phyloP scores from a whole-genome alignment of 1,140 invertebrate species.

The Cotesia chilonis region DNA sequence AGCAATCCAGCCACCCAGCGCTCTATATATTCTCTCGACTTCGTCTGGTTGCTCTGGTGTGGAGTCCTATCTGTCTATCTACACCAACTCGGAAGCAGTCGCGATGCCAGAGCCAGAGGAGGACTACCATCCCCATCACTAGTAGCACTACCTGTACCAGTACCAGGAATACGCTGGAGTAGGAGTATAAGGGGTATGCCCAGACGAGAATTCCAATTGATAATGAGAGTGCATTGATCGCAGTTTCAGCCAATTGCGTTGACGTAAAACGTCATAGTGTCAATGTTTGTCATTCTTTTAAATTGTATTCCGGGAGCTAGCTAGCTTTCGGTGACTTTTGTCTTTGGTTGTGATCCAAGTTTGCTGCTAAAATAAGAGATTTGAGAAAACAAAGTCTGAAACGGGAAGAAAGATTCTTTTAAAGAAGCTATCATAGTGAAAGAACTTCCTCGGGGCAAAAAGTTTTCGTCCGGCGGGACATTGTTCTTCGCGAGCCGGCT shows the following conservation, averaged over 20 bases:
- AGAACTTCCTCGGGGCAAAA: slow-evolving; percentile 27
- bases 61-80: too few relatives aligned
- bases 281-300: too few relatives aligned
- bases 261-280: slow-evolving; percentile 35
- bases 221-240: slow-evolving; percentile 8
- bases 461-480: slow-evolving; percentile 22
- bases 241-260: slow-evolving; percentile 6
- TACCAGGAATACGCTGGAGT: neutral
- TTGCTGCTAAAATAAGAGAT: neutral
- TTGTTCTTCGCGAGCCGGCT: slow-evolving; percentile 21
- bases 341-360: too few relatives aligned
- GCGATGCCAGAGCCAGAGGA: too few relatives aligned
- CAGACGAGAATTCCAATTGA: slow-evolving; percentile 39
- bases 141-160: neutral
- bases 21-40: too few relatives aligned
- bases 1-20: too few relatives aligned
- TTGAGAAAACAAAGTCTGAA: neutral
- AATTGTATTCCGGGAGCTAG: too few relatives aligned
- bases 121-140: neutral
- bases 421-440: slow-evolving; percentile 15
- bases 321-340: too few relatives aligned
- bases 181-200: slow-evolving; percentile 38
- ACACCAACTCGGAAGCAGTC: too few relatives aligned
- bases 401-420: slow-evolving; percentile 9
- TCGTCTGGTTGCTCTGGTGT: too few relatives aligned